phyloP scores from a whole-genome alignment of 1,140 invertebrate species.

The Drosophila murphyi region DNA sequence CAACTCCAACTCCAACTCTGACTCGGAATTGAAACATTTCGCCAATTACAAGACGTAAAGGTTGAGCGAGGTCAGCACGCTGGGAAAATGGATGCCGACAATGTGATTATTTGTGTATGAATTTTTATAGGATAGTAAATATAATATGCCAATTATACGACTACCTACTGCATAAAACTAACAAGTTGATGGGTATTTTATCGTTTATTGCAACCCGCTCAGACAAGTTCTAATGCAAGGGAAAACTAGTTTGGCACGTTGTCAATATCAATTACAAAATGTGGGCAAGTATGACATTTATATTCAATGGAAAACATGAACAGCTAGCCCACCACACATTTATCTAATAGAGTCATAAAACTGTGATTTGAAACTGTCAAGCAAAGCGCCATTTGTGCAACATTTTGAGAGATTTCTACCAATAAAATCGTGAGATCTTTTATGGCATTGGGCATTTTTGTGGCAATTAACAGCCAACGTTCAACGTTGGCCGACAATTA shows the following conservation, averaged over 20 bases:
- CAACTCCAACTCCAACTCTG: constrained; percentile 9
- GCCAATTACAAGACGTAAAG: constrained; percentile 61
- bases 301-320: constrained; percentile 49
- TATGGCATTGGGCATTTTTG: constrained; percentile 62
- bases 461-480: constrained; percentile 69
- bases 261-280: constrained; percentile 74
- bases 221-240: constrained; percentile 1
- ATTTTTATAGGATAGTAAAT: constrained; percentile 24
- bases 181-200: constrained; percentile 31
- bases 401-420: constrained; percentile 34
- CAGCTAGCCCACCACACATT: constrained; percentile 30
- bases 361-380: constrained; percentile 15
- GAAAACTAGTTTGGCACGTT: constrained; percentile 56
- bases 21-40: constrained; percentile 73
- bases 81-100: constrained; percentile 16
- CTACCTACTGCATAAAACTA: constrained; percentile 4
- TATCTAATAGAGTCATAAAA: constrained; percentile 79
- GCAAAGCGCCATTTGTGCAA: constrained; percentile 12
- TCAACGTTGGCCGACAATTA: constrained; percentile 59
- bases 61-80: constrained; percentile 51
- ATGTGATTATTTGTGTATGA: constrained; percentile 22
- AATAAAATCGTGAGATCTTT: constrained; percentile 47
- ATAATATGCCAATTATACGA: constrained; percentile 51
- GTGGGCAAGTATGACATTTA: constrained; percentile 64
- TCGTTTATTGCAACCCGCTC: constrained; percentile 33